Evolutionary conservation across 1,140 invertebrate genomes (phyloP), one percentile per base, ranked within the genome.

Genomic region (Pristionchus pacificus): DNA sequence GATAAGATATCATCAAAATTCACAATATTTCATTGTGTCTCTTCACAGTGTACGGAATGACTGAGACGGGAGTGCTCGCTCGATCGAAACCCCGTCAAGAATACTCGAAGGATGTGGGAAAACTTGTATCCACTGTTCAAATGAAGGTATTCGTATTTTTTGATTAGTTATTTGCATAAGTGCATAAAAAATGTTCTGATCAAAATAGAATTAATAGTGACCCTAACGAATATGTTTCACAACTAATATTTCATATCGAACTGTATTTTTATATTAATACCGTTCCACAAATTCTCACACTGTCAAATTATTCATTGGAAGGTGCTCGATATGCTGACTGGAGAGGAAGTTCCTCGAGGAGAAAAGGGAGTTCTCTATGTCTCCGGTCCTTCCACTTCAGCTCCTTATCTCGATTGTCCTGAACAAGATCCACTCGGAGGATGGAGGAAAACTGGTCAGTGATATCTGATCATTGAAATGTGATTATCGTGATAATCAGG

Each of bases 361-460:
- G 66, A 68, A 25, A 58, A 68, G 60, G 66, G 66, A 24, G 55
- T 59, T 24, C 58, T 68, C 28, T 58, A 58, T 24, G 49, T 68
- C 1, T 59, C 58, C 24, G 66, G 66, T 1, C 15, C 60, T 1
- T 15, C 49, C 3, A 58, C 66, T 13, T 55, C 58, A 28, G 29
- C 33, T 6, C 66, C 66, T 19, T 68, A 68, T 25, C n/a, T 68
- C 13, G 60, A 68, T 25, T 60, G 33, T 60, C 66, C 66, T 0
- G 66, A 68, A 33, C 31, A 59, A 2, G 55, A 68, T 25, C 60
- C 60, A 2, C 30, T 68, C 1, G 66, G 60, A 2, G 66, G 66
- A 13, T 68, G 66, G 66, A 60, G 66, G 27, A 68, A 60, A 27
- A 68, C 66, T 3, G 66, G 38, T 49, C 6, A 49, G 38, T 19